A percentile compares a stretch with the other conserved stretches of the same genome.
phyloP scores from a whole-genome alignment of 2,797 vertebrate genomes.

The Lacerta agilis region DNA sequence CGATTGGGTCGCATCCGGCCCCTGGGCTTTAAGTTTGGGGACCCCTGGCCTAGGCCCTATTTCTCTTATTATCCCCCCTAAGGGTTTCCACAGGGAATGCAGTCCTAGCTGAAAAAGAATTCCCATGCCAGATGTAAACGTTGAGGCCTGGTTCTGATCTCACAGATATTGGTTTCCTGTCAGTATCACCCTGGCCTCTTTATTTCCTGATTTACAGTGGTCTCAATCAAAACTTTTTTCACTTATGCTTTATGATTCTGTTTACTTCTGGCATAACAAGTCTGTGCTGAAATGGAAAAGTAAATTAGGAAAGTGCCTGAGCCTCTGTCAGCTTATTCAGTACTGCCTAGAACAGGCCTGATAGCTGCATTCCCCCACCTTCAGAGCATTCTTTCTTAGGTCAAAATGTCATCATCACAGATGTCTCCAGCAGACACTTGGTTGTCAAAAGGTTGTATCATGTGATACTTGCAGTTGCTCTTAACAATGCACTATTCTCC shows the following conservation, averaged over 20 bases:
- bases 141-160: constrained; percentile 25
- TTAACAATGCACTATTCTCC: constrained; percentile 85
- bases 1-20: too few species aligned
- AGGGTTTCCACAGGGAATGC: not conserved
- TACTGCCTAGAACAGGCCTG: constrained; percentile 80
- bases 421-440: constrained; percentile 90
- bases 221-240: not conserved
- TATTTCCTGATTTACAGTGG: constrained; percentile 11
- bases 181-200: not conserved
- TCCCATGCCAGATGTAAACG: constrained; percentile 6
- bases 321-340: constrained; percentile 72
- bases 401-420: constrained; percentile 90
- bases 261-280: constrained; percentile 7
- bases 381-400: constrained; percentile 92
- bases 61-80: not conserved
- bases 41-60: too few species aligned
- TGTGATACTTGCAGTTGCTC: constrained; percentile 81
- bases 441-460: constrained; percentile 90
- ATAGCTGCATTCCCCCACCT: constrained; percentile 84
- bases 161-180: not conserved
- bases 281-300: constrained; percentile 19
- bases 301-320: constrained; percentile 31
- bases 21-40: too few species aligned
- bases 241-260: constrained; percentile 40
- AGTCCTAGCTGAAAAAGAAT: not conserved